Conservation (phyloP, 2,888 invertebrate genomes). For the Tupiocoris notatus region DNA sequence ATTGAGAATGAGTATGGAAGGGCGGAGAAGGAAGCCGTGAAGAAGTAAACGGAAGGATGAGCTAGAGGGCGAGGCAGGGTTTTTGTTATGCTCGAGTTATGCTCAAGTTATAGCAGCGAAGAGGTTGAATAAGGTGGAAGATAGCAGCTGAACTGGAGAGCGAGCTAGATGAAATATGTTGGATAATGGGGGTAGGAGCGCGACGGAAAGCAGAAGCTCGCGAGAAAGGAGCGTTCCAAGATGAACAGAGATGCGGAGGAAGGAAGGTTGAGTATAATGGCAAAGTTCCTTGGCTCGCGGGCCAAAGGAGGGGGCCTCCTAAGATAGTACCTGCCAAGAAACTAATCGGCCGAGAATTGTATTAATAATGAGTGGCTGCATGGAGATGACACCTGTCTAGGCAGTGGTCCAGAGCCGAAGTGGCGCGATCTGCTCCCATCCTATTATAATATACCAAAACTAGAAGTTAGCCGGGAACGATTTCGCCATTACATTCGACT, state of each 20-base stretch:
- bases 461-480: conserved; percentile 27
- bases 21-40: conserved; percentile 1
- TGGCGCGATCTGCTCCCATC: not conserved
- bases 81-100: conserved; percentile 39
- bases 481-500: conserved; percentile 32
- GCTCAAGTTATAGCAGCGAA: conserved; percentile 14
- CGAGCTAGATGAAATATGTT: not conserved
- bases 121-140: not conserved
- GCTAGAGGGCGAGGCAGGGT: not conserved
- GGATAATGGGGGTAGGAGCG: not conserved
- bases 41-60: not conserved
- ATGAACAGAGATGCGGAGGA: not conserved
- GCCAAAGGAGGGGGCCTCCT: conserved; percentile 33
- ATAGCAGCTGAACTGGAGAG: not conserved
- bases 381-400: conserved; percentile 44
- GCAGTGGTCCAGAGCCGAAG: conserved; percentile 39
- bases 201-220: not conserved
- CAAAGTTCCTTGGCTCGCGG: conserved; percentile 38
- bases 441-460: not conserved
- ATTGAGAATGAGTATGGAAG: conserved; percentile 35
- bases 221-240: not conserved
- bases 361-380: conserved; percentile 44
- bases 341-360: conserved; percentile 44
- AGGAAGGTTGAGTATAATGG: conserved; percentile 31
- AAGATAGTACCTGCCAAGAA: conserved; percentile 44